Conservation (phyloP, 2,888 invertebrate genomes). For the Abrostola tripartita region DNA sequence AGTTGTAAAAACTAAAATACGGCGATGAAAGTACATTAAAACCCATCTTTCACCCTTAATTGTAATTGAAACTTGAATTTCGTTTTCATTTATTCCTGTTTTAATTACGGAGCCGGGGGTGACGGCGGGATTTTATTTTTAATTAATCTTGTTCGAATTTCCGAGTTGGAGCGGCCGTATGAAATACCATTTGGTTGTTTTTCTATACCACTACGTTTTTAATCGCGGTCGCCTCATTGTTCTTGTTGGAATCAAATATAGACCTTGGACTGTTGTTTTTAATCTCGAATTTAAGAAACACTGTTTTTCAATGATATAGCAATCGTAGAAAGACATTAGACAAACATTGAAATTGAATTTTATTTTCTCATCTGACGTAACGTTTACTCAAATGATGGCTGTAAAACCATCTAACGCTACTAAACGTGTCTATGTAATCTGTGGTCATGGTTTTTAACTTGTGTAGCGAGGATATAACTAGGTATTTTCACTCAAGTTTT, state of each 20-base stretch:
- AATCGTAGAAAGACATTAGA: not conserved
- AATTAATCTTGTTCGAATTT: conserved; percentile 73
- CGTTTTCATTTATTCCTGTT: conserved; percentile 73
- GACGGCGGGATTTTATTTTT: conserved; percentile 73
- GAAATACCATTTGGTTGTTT: conserved; percentile 64
- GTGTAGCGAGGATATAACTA: too few species aligned
- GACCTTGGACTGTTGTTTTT: not conserved
- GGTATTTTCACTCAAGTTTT: too few species aligned
- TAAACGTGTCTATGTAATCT: not conserved
- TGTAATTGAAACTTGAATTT: conserved; percentile 69
- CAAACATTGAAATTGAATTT: not conserved
- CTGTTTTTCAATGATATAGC: not conserved
- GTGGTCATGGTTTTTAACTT: not conserved
- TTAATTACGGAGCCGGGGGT: conserved; percentile 70
- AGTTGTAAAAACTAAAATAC: conserved; percentile 62
- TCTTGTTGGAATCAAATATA: conserved; percentile 10
- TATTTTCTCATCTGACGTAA: too few species aligned
- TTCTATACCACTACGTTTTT: conserved; percentile 39
- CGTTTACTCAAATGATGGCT: too few species aligned
- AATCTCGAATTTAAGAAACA: not conserved
- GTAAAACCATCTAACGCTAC: too few species aligned
- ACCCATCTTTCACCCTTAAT: conserved; percentile 61
- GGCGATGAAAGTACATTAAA: conserved; percentile 55
- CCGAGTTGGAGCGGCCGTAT: conserved; percentile 53
- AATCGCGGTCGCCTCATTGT: conserved; percentile 2